Conservation (phyloP, 1,140 invertebrate genomes). For the Zaprionus vittiger region DNA sequence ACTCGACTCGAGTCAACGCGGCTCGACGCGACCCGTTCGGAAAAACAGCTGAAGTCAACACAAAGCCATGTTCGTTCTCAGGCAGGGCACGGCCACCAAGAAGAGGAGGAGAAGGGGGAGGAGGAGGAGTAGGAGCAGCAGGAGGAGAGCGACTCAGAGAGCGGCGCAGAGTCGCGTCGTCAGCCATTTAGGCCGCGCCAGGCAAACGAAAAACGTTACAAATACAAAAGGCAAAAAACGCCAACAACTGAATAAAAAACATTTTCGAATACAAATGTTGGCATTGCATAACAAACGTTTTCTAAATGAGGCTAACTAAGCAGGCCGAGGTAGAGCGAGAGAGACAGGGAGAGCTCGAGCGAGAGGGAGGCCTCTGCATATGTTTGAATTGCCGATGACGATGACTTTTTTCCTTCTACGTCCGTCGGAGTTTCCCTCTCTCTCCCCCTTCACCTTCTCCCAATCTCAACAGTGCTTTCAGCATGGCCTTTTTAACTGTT, state of each 20-base stretch:
- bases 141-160: constrained; percentile 24
- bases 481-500: constrained; percentile 72
- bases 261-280: constrained; percentile 84
- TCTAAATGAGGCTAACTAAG: constrained; percentile 84
- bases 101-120: not conserved
- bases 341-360: not conserved
- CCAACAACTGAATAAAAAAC: constrained; percentile 83
- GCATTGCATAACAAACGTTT: constrained; percentile 84
- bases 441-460: not conserved
- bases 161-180: constrained; percentile 39
- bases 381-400: constrained; percentile 83
- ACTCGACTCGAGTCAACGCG: constrained; percentile 50
- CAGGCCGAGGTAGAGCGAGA: constrained; percentile 37
- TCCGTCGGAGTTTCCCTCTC: constrained; percentile 15
- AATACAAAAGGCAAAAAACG: constrained; percentile 61
- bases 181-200: constrained; percentile 76
- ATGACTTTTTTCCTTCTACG: constrained; percentile 78
- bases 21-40: constrained; percentile 19
- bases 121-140: constrained; percentile 1
- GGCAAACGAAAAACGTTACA: constrained; percentile 50
- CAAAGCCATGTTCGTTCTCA: constrained; percentile 71
- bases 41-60: constrained; percentile 77
- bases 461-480: constrained; percentile 4
- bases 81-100: constrained; percentile 45
- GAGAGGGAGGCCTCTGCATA: constrained; percentile 67